These are phyloP conservation scores for Rafetus swinhoei DNA, from an alignment of 2,113 vertebrate genomes.

Conservation along the genomic window DNA sequence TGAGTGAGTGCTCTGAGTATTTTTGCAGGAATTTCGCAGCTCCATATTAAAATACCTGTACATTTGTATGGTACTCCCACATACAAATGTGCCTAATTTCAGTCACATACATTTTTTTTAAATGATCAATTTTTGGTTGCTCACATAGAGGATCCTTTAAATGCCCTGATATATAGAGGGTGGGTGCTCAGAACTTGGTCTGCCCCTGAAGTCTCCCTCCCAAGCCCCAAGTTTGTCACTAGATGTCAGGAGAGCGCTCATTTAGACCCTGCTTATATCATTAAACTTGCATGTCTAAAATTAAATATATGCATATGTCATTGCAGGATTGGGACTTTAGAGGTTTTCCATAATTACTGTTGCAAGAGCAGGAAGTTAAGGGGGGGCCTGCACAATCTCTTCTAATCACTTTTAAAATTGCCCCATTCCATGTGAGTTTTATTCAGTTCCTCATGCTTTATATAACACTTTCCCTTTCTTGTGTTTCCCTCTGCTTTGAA, in stretches of 20 bases:
- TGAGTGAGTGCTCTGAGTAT: neutral
- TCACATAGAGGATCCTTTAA: neutral
- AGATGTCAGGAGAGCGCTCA: neutral
- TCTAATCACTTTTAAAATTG: neutral
- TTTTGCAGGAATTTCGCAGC: neutral
- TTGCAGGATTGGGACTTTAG: neutral
- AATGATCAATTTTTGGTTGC: neutral
- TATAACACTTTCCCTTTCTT: neutral
- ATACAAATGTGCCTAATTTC: neutral
- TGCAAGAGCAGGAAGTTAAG: neutral
- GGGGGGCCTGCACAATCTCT: neutral
- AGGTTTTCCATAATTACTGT: neutral
- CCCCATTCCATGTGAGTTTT: neutral
- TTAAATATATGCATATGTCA: neutral
- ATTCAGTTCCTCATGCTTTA: neutral
- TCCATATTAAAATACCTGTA: neutral
- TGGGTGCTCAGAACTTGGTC: neutral
- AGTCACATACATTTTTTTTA: neutral
- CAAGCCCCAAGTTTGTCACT: neutral
- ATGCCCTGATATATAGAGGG: neutral
- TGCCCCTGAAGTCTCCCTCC: neutral
- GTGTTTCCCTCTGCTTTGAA: neutral
- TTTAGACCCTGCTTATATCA: neutral
- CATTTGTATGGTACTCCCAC: neutral
- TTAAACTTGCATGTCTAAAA: neutral